phyloP scores from a whole-genome alignment of 2,113 vertebrate species.

The Lagopus muta region DNA sequence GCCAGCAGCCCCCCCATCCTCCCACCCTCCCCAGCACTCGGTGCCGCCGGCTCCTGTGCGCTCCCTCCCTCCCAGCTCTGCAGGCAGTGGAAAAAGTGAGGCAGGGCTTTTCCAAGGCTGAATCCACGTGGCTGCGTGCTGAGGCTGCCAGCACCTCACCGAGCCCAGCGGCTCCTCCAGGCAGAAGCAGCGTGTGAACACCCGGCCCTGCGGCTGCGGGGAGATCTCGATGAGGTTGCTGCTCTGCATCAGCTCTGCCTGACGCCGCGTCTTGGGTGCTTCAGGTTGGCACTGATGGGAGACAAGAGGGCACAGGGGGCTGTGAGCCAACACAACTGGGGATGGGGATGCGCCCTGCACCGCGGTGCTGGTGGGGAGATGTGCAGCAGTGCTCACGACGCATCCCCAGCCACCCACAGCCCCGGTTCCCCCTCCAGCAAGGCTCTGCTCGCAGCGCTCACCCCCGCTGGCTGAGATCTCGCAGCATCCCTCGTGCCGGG shows the following conservation, averaged over 20 bases:
- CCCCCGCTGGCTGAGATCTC: constrained; percentile 88
- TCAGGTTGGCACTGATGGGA: constrained; percentile 85
- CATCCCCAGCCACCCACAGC: accelerated
- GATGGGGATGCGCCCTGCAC: background rate
- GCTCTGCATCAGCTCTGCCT: constrained; percentile 83
- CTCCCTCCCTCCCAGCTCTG: background rate
- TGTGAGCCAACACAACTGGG: accelerated
- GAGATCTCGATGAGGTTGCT: constrained; percentile 84
- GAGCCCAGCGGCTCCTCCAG: constrained; percentile 75
- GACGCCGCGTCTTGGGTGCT: constrained; percentile 88
- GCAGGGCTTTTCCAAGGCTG: constrained; percentile 1
- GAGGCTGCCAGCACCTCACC: constrained; percentile 13
- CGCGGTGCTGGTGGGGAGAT: background rate
- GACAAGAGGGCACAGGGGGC: accelerated
- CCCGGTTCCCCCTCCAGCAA: background rate
- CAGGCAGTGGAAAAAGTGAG: background rate
- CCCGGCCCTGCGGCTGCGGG: constrained; percentile 80
- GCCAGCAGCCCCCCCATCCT: background rate
- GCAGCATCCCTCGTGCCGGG: constrained; percentile 91
- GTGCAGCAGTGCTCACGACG: background rate
- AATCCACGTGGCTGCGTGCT: background rate
- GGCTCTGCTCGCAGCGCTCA: constrained; percentile 65
- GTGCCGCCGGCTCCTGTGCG: background rate
- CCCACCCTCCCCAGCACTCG: background rate
- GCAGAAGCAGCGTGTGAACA: constrained; percentile 84